A percentile compares a stretch with the other conserved stretches of the same genome.
These are phyloP conservation scores for Carcharodon carcharias DNA, from an alignment of 2,797 vertebrate genomes.

Conservation along the genomic window DNA sequence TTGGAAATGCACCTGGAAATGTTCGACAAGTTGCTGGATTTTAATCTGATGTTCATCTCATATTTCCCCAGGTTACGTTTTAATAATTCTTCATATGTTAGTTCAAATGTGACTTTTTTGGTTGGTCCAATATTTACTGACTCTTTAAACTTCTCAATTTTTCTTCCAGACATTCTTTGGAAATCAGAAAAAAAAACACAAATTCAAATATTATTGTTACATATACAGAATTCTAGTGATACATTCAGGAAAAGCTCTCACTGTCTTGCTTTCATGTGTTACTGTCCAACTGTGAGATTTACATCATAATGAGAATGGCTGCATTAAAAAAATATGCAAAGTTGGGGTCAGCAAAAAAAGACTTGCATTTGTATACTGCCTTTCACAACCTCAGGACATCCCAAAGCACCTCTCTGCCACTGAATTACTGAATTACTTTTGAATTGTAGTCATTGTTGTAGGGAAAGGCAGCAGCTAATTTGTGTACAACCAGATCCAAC, in stretches of 20 bases:
- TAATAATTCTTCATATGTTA: conserved; percentile 85
- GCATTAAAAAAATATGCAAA: background rate
- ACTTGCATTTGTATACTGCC: background rate
- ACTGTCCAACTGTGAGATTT: background rate
- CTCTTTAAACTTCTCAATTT: conserved; percentile 84
- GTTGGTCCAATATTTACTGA: conserved; percentile 72
- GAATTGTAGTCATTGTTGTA: background rate
- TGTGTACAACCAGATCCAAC: background rate
- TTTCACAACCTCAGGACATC: background rate
- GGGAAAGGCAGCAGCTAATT: background rate
- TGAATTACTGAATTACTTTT: background rate
- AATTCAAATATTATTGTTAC: background rate
- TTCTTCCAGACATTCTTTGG: conserved; percentile 76
- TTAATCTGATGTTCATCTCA: conserved; percentile 74
- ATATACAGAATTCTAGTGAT: background rate
- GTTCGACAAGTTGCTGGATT: conserved; percentile 73
- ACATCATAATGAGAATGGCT: background rate
- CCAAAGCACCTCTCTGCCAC: background rate
- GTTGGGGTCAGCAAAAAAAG: background rate
- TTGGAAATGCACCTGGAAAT: conserved; percentile 69
- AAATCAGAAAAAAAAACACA: conserved; percentile 27
- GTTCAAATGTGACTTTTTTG: conserved; percentile 72
- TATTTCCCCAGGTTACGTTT: conserved; percentile 73
- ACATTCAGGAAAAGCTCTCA: background rate
- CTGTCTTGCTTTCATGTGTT: background rate